Base-by-base conservation (phyloP, 2,797 vertebrate genomes). In the Cygnus olor region DNA sequence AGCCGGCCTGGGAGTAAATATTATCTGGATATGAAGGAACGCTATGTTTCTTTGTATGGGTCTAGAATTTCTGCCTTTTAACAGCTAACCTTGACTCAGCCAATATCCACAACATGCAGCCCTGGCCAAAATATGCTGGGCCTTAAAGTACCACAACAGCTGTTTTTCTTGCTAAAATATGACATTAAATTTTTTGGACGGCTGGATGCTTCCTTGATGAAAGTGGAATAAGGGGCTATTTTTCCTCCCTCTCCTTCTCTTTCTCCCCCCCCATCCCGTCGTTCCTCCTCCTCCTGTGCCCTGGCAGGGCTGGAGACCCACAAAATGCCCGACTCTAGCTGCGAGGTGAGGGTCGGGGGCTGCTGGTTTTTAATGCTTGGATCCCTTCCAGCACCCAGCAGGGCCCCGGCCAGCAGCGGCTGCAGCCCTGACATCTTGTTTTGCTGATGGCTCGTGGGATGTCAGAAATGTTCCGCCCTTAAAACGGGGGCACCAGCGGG, bases 21-120 rank as follows among this genome's bases (percentile, higher is more conserved):
- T 95, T 96, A 95, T 97, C 96, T 94, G 96, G 81, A 94, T 94
- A 82, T 85, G 87, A 96, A 94, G 91, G 96, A 97, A 97, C 91
- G 63, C 86, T 47, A 88, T 96, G 96, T 97, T 94, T 97, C 96
- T 96, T 80, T 61, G 2, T 91, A 92, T 2, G 90, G 84, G 90
- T 91, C 96, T 94, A 96, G 95, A 83, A 25, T 83, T 94, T 94
- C 94, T 73, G 92, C 96, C 91, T 93, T 92, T 85, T 93, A 88
- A 45, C 66, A 64, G 95, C 94, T 88, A 95, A 95, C 95, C 95
- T 93, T 95, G 94, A 95, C 94, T 91, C 93, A 71, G 97, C 95
- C 96, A 92, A 92, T 95, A 88, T 96, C 90, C 93, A 91, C 92
- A 93, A 92, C 95, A 36, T 57, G 93, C 78, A 86, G 44, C 87